phyloP scores from a whole-genome alignment of 2,888 invertebrate genomes.

The Choristoneura rosaceana region DNA sequence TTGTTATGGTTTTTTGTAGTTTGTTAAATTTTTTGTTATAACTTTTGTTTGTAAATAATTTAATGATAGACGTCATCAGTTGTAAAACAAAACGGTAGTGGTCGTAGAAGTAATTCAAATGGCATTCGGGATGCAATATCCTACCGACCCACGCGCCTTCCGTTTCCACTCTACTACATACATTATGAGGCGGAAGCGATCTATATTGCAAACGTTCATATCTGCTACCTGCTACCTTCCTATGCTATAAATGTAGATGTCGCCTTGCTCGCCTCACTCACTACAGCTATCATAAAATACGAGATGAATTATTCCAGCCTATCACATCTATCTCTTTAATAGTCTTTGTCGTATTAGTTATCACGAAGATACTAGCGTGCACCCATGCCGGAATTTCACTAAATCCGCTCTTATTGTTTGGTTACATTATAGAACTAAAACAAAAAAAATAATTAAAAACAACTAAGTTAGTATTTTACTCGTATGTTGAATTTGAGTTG shows the following conservation, averaged over 20 bases:
- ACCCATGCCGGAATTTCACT: too few relatives aligned
- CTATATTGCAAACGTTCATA: slow-evolving; percentile 41
- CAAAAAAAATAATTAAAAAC: too few relatives aligned
- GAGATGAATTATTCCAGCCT: slow-evolving; percentile 27
- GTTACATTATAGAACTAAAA: too few relatives aligned
- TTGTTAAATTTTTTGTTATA: too few relatives aligned
- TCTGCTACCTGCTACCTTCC: slow-evolving; percentile 27
- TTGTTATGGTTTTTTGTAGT: too few relatives aligned
- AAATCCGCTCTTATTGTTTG: too few relatives aligned
- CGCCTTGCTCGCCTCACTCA: slow-evolving; percentile 9
- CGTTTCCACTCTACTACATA: slow-evolving; percentile 51
- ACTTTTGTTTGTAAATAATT: neutral
- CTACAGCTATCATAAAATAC: slow-evolving; percentile 24
- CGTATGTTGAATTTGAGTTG: too few relatives aligned
- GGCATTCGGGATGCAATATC: slow-evolving; percentile 61
- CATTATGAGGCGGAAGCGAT: slow-evolving; percentile 39
- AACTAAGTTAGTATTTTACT: too few relatives aligned
- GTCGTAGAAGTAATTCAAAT: slow-evolving; percentile 43
- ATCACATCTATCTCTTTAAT: slow-evolving; percentile 2
- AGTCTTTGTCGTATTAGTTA: neutral
- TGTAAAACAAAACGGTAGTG: slow-evolving; percentile 18
- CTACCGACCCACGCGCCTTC: slow-evolving; percentile 56
- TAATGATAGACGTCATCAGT: neutral
- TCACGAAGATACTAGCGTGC: neutral
- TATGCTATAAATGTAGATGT: slow-evolving; percentile 35